phyloP scores from a whole-genome alignment of 2,797 vertebrate species.

The Pangasius sanitwongsei region DNA sequence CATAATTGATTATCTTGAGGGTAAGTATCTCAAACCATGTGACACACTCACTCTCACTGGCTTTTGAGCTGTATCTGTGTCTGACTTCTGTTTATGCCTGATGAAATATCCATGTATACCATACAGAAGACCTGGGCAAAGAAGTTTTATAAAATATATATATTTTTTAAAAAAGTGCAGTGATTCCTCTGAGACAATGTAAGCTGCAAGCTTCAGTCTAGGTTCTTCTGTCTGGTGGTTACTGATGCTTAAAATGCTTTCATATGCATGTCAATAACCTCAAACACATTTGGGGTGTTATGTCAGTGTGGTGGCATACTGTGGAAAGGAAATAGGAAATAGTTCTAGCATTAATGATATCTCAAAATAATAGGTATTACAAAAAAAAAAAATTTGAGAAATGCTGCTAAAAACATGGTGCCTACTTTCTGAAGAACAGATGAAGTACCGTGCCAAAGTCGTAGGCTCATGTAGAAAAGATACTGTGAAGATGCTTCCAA shows the following conservation, averaged over 20 bases:
- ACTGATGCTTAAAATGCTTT: constrained; percentile 31
- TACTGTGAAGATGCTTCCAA: background rate
- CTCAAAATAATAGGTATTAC: background rate
- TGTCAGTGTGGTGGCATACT: background rate
- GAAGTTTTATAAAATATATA: background rate
- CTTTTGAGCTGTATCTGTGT: constrained; percentile 12
- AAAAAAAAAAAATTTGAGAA: background rate
- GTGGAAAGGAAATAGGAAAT: background rate
- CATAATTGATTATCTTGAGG: background rate
- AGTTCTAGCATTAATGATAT: background rate
- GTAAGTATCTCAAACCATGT: constrained; percentile 28
- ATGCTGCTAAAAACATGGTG: background rate
- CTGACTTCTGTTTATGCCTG: constrained; percentile 41
- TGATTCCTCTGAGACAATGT: background rate
- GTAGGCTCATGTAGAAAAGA: background rate
- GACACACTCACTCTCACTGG: constrained; percentile 34
- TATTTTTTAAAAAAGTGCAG: too few species aligned
- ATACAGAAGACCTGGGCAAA: constrained; percentile 39
- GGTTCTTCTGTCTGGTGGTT: constrained; percentile 36
- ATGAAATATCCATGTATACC: constrained; percentile 23
- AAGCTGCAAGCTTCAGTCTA: constrained; percentile 7
- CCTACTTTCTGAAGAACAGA: background rate
- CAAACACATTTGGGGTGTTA: background rate
- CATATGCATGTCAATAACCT: constrained; percentile 39
- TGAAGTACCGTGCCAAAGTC: background rate